phyloP scores from a whole-genome alignment of 92 coral and sea anemone species.

The Scolanthus callimorphus region DNA sequence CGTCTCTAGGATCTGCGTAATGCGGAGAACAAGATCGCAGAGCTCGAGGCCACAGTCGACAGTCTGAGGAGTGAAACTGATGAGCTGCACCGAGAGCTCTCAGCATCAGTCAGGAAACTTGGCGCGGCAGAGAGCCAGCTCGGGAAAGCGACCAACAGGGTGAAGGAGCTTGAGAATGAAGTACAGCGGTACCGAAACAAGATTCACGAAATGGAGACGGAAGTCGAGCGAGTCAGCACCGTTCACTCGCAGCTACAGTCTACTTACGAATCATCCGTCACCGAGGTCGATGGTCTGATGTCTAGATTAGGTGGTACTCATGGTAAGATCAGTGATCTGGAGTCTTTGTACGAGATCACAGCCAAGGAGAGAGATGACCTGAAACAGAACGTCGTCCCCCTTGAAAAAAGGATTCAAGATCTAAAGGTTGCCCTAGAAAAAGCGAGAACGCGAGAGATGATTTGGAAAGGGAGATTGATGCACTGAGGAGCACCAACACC shows the following conservation, averaged over 20 bases:
- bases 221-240: slow-evolving; percentile 61
- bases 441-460: slow-evolving; percentile 90
- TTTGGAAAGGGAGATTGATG: slow-evolving; percentile 72
- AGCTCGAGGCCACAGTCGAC: slow-evolving; percentile 77
- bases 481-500: slow-evolving; percentile 70
- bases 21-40: slow-evolving; percentile 30
- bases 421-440: slow-evolving; percentile 72
- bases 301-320: slow-evolving; percentile 71
- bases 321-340: slow-evolving; percentile 86
- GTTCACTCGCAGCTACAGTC: slow-evolving; percentile 67
- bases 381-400: slow-evolving; percentile 68
- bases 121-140: slow-evolving; percentile 68
- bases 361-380: slow-evolving; percentile 93
- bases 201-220: slow-evolving; percentile 80
- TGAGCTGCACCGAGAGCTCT: slow-evolving; percentile 80
- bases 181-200: slow-evolving; percentile 62
- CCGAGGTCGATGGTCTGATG: slow-evolving; percentile 90
- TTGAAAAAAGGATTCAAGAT: slow-evolving; percentile 84
- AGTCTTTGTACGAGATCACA: slow-evolving; percentile 84
- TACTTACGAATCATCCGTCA: slow-evolving; percentile 68
- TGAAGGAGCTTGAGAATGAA: slow-evolving; percentile 84
- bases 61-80: slow-evolving; percentile 72
- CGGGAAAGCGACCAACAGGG: slow-evolving; percentile 57
- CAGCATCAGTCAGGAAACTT: slow-evolving; percentile 65
- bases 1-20: background rate